phyloP scores from a whole-genome alignment of 2,888 invertebrate species.

The Andrena hattorfiana region DNA sequence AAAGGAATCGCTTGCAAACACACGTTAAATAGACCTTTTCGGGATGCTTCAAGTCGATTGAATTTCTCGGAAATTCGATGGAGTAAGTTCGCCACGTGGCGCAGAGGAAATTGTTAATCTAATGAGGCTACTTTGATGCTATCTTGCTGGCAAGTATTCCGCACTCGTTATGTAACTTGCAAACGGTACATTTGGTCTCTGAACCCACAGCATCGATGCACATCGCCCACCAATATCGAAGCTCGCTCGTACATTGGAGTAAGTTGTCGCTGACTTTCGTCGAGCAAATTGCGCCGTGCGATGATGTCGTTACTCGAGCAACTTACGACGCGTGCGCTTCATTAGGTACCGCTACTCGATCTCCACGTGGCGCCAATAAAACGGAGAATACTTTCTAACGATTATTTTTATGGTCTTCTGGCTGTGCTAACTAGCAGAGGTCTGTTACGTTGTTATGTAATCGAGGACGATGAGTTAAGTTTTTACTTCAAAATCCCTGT shows the following conservation, averaged over 20 bases:
- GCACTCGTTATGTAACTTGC: constrained; percentile 22
- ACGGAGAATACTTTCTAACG: background rate
- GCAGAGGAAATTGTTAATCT: constrained; percentile 19
- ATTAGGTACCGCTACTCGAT: constrained; percentile 21
- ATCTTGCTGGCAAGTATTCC: background rate
- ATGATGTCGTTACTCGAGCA: constrained; percentile 24
- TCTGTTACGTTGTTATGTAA: background rate
- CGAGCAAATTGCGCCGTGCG: constrained; percentile 11
- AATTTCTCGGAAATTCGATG: background rate
- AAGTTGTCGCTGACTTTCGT: constrained; percentile 25
- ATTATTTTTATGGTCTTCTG: background rate
- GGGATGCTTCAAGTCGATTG: background rate
- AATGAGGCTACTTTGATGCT: background rate
- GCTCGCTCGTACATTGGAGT: constrained; percentile 29
- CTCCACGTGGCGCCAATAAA: constrained; percentile 6
- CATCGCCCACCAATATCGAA: background rate
- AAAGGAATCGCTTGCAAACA: too few relatives aligned
- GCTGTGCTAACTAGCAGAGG: background rate
- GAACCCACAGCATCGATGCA: background rate
- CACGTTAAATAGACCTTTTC: too few relatives aligned
- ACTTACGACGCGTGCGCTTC: constrained; percentile 46
- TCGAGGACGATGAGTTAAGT: background rate
- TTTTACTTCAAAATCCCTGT: background rate
- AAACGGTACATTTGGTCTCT: background rate
- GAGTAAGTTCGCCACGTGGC: constrained; percentile 18